Percentiles rank a stretch among this genome's conserved stretches.
Evolutionary conservation across 1,140 invertebrate genomes (phyloP).

Genomic region (Phthorimaea operculella): DNA sequence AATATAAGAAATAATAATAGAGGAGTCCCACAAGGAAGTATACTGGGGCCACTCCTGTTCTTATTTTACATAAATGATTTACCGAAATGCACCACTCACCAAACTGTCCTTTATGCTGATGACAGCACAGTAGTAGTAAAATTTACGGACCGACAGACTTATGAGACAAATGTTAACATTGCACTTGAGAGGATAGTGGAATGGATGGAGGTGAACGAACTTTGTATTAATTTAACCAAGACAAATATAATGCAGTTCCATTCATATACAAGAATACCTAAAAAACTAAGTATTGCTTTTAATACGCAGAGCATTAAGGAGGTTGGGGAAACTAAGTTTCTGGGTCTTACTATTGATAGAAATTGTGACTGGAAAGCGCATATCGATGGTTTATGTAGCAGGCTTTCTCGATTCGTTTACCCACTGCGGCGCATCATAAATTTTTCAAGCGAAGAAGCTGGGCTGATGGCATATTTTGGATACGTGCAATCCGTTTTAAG

Average conservation of each 20-base stretch:
- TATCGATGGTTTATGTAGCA: background rate
- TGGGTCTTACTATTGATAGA: slow-evolving; percentile 4
- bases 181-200: background rate
- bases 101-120: background rate
- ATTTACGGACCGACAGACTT: background rate
- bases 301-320: background rate
- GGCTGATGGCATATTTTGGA: background rate
- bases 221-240: slow-evolving; percentile 4
- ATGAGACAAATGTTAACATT: background rate
- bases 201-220: background rate
- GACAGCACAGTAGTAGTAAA: background rate
- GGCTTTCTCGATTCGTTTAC: slow-evolving; percentile 7
- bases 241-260: background rate
- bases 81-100: background rate
- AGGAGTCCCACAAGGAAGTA: background rate
- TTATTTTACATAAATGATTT: slow-evolving; percentile 3
- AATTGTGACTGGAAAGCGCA: slow-evolving; percentile 9
- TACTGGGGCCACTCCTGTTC: slow-evolving; percentile 1
- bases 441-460: background rate
- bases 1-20: background rate
- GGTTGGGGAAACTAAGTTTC: slow-evolving; percentile 3
- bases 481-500: background rate
- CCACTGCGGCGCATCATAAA: background rate
- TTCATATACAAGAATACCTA: background rate
- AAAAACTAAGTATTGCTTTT: background rate